Percentiles rank a stretch among this genome's conserved stretches.
phyloP scores from a whole-genome alignment of 2,797 vertebrate species.

The Microtus agrestis region DNA sequence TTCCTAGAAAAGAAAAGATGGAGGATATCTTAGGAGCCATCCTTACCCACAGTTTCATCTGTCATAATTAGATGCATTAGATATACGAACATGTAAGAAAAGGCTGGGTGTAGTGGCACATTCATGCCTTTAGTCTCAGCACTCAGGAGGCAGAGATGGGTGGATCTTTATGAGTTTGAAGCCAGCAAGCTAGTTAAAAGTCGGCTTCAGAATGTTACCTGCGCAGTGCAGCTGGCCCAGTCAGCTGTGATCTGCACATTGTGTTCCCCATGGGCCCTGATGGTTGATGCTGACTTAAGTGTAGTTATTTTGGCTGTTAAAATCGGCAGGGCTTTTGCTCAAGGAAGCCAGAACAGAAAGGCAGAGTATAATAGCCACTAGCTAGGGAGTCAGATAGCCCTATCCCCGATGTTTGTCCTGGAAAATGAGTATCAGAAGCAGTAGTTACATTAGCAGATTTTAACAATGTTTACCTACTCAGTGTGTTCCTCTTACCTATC shows the following conservation, averaged over 20 bases:
- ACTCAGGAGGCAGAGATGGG: background rate
- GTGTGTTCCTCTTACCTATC: background rate
- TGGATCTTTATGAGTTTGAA: background rate
- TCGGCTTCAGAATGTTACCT: background rate
- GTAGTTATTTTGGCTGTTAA: background rate
- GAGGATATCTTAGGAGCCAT: background rate
- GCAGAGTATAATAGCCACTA: background rate
- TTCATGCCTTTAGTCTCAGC: background rate
- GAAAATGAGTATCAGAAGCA: background rate
- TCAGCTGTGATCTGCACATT: background rate
- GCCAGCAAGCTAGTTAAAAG: background rate
- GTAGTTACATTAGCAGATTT: background rate
- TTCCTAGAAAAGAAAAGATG: background rate
- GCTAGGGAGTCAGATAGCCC: background rate
- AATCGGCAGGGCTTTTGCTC: background rate
- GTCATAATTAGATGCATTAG: background rate
- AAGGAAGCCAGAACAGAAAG: background rate
- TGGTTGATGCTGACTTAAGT: background rate
- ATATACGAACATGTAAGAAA: background rate
- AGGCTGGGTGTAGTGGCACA: background rate
- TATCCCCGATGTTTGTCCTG: background rate
- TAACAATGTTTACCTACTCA: background rate
- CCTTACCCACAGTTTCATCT: background rate
- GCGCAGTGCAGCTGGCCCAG: background rate
- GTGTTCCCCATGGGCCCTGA: background rate